A percentile compares a stretch with the other conserved stretches of the same genome.
phyloP scores from a whole-genome alignment of 2,113 vertebrate species.

The Perca fluviatilis region DNA sequence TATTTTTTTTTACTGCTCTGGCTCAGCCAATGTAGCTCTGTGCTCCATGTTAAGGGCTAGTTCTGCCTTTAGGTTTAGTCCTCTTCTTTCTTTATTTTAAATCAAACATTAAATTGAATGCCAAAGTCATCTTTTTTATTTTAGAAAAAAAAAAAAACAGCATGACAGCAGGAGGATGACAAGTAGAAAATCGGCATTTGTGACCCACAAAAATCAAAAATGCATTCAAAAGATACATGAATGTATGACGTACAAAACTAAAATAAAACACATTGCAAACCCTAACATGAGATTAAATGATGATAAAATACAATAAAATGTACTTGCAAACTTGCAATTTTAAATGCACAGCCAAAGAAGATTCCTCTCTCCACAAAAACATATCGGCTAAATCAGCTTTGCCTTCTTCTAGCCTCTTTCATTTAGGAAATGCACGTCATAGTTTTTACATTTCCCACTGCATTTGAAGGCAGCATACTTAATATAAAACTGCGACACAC shows the following conservation, averaged over 20 bases:
- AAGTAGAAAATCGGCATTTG: not conserved
- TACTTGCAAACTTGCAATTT: not conserved
- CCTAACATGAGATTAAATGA: not conserved
- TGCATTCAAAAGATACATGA: not conserved
- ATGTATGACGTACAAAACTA: not conserved
- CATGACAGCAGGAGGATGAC: not conserved
- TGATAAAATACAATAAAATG: not conserved
- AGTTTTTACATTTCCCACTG: no score
- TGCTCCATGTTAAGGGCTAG: not conserved
- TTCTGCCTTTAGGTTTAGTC: not conserved
- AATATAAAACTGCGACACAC: no score
- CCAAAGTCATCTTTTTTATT: not conserved
- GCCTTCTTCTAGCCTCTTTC: not conserved
- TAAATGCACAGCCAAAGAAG: not conserved
- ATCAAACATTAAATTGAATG: no score
- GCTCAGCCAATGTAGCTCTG: conserved; percentile 2
- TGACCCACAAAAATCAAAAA: no score
- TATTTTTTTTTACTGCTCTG: conserved; percentile 13
- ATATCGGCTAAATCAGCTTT: not conserved
- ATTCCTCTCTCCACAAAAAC: not conserved
- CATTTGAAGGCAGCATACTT: no score
- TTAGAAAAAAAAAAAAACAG: not conserved
- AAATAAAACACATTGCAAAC: not conserved
- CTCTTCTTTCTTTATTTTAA: not conserved
- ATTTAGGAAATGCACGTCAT: not conserved